Conservation (phyloP, 2,113 vertebrate species). For the Ploceus nigricollis region DNA sequence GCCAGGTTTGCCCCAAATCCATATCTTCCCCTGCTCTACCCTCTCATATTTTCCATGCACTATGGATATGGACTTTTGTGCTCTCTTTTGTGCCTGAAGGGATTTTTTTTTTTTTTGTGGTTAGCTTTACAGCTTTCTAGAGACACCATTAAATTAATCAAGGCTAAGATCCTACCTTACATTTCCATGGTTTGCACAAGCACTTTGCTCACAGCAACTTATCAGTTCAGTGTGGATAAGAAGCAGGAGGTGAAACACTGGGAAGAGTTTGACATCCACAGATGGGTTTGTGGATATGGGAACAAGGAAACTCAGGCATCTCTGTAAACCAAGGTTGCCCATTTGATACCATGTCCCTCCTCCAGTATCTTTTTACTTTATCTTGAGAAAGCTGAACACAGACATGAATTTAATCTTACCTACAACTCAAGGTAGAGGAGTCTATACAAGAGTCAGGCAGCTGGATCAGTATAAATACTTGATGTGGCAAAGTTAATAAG, state of each 20-base stretch:
- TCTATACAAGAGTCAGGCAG: neutral
- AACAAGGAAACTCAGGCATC: neutral
- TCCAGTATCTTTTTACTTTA: neutral
- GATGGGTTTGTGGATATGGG: neutral
- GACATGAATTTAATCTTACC: neutral
- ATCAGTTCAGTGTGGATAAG: neutral
- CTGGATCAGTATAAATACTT: neutral
- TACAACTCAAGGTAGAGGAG: neutral
- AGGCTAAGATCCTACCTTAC: neutral
- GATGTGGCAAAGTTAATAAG: neutral
- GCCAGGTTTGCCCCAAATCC: neutral
- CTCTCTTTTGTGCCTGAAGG: neutral
- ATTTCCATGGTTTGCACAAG: neutral
- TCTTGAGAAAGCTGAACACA: neutral
- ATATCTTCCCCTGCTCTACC: rapidly evolving
- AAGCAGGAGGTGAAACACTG: neutral
- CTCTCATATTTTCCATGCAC: neutral
- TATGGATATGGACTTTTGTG: neutral
- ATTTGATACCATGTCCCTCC: neutral
- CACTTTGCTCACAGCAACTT: neutral
- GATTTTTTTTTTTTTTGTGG: neutral
- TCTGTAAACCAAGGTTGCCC: neutral
- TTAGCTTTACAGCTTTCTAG: neutral
- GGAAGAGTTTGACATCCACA: neutral
- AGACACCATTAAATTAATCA: neutral